Base-by-base conservation (phyloP, 2,888 invertebrate species). In the Tenthredo mesomela region DNA sequence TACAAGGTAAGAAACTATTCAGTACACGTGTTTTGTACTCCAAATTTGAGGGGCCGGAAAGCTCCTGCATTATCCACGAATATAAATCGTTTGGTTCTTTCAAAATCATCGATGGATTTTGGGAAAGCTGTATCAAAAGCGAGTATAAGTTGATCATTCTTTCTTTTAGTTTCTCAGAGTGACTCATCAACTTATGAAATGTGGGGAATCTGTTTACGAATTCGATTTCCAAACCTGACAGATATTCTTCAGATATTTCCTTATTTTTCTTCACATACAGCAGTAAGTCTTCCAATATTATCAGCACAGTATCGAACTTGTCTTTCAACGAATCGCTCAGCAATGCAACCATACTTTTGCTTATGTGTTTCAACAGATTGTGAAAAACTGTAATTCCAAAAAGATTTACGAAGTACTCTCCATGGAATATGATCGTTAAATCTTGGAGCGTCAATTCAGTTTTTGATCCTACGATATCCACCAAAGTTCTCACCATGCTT, bases 351-450 rank as follows among this genome's bases (percentile, higher is more conserved):
- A 93, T 86, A 2, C 91, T 91, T 65, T 88, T 80, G 50, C 87
- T 87, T 6, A 87, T 29, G 18, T 91, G 87, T 21, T 85, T 87
- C 10, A 93, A 84, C 65, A 93, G 87, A 75, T 89, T 91, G 6
- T 85, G 86, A 75, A 90, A 90, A 70, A 94, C 89, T 0, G 89
- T 86, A 7, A 85, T 85, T 82, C 91, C 91, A 50, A 93, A 94
- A 2, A 86, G 87, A 61, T 89, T 89, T 29, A 93, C 85, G 87
- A 93, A 94, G 85, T 93, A 88, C 86, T 92, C 90, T 0, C 94
- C 94, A 80, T 93, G 91, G 15, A 87, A 87, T 1, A 54, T 54
- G n/a, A 50, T 89, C 9, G 86, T 87, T 2, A 84, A 85, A 29
- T 89, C 85, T 58, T 83, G 21, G 2, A 67, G 85, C 6, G 71